A percentile compares a stretch with the other conserved stretches of the same genome.
phyloP scores from a whole-genome alignment of 2,113 vertebrate genomes.

The Pangasianodon hypophthalmus region DNA sequence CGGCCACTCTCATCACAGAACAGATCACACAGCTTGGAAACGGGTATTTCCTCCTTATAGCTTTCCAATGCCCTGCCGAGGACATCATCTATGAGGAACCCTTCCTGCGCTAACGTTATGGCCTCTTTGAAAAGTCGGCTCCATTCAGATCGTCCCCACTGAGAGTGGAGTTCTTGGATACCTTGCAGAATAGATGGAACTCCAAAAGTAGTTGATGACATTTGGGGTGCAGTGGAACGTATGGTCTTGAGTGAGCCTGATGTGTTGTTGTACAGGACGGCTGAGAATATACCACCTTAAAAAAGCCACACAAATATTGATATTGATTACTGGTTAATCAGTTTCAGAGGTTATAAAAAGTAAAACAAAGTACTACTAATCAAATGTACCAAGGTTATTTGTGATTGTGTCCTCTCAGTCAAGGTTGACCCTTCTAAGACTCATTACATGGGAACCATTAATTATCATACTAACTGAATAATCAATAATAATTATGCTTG shows the following conservation, averaged over 20 bases:
- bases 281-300: conserved; percentile 65
- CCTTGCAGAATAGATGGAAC: conserved; percentile 51
- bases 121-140: conserved; percentile 55
- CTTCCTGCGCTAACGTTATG: conserved; percentile 56
- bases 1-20: conserved; percentile 53
- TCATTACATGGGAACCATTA: conserved; percentile 34
- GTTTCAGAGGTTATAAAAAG: conserved; percentile 5
- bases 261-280: conserved; percentile 52
- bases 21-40: conserved; percentile 61
- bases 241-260: conserved; percentile 59
- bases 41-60: conserved; percentile 46
- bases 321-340: not conserved
- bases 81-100: conserved; percentile 66
- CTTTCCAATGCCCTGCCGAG: conserved; percentile 49
- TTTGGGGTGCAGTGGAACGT: conserved; percentile 50
- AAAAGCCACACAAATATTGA: not conserved
- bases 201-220: conserved; percentile 34
- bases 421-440: conserved; percentile 21
- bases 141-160: conserved; percentile 65
- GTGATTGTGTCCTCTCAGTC: not conserved
- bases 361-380: not conserved
- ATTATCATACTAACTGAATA: conserved; percentile 34
- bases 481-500: conserved; percentile 41
- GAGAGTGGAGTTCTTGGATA: conserved; percentile 61
- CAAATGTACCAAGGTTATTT: not conserved